These are phyloP conservation scores for Himalopsyche kuldschensis DNA, from an alignment of 2,888 invertebrate genomes.

Conservation along the genomic window DNA sequence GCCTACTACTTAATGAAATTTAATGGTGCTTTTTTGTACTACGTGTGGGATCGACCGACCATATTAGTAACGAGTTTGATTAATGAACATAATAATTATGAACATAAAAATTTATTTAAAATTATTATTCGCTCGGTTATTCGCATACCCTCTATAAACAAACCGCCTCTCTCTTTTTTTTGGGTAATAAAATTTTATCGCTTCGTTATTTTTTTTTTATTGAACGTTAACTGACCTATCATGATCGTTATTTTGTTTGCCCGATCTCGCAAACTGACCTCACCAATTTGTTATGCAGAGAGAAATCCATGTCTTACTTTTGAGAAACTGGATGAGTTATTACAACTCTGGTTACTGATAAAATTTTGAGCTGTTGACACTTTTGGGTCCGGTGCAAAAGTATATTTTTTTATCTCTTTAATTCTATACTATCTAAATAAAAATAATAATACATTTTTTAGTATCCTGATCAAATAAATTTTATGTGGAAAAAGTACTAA, in stretches of 20 bases:
- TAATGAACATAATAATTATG: no score
- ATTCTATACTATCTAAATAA: no score
- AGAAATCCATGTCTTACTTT: neutral
- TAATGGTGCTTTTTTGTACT: no score
- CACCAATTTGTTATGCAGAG: neutral
- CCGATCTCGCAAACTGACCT: neutral
- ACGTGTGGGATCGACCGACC: no score
- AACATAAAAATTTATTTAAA: no score
- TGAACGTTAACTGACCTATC: conserved; percentile 19
- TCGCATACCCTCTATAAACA: neutral
- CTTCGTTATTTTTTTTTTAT: neutral
- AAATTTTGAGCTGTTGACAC: neutral
- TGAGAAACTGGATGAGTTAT: neutral
- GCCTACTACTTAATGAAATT: no score
- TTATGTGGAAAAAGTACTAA: no score
- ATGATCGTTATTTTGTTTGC: conserved; percentile 5
- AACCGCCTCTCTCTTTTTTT: neutral
- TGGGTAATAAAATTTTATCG: neutral
- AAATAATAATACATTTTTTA: no score
- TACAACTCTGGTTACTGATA: neutral
- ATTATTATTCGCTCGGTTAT: neutral
- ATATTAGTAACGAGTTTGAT: no score
- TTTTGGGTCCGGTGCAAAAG: neutral
- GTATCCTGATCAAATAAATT: no score
- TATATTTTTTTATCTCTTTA: no score